Evolutionary conservation across 2,797 vertebrate species (phyloP).

Genomic region (Intellagama lesueurii): DNA sequence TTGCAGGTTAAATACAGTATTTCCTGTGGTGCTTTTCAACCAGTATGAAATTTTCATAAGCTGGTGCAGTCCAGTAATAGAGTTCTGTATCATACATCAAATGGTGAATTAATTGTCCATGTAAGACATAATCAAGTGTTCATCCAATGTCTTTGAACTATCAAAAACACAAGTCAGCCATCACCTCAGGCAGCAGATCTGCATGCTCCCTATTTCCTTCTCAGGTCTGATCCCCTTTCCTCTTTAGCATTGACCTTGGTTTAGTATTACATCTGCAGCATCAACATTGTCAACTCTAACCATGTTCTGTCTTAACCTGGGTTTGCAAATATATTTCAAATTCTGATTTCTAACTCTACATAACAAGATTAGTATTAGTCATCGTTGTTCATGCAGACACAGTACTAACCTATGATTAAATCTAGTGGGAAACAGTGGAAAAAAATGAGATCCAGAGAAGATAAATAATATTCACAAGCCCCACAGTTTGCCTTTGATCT

Average conservation of each 20-base stretch:
- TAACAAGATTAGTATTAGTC: background rate
- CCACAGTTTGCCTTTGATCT: background rate
- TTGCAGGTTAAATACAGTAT: constrained; percentile 18
- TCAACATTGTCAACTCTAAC: background rate
- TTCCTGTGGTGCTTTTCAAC: constrained; percentile 13
- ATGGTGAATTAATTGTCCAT: constrained; percentile 20
- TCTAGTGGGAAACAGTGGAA: background rate
- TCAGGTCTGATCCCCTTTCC: background rate
- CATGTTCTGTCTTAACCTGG: background rate
- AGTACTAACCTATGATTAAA: background rate
- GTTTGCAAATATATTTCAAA: background rate
- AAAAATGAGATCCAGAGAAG: background rate
- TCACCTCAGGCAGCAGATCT: background rate
- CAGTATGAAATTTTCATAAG: background rate
- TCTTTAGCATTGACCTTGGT: background rate
- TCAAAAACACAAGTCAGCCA: background rate
- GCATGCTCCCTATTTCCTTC: background rate
- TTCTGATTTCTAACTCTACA: background rate
- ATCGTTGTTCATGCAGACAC: background rate
- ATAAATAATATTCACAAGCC: background rate
- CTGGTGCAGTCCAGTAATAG: background rate
- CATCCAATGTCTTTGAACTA: background rate
- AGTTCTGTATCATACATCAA: background rate
- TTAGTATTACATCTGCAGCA: background rate
- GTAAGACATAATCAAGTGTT: background rate